Base-by-base conservation (phyloP, 2,797 vertebrate genomes). In the Pangasius larnaudii region DNA sequence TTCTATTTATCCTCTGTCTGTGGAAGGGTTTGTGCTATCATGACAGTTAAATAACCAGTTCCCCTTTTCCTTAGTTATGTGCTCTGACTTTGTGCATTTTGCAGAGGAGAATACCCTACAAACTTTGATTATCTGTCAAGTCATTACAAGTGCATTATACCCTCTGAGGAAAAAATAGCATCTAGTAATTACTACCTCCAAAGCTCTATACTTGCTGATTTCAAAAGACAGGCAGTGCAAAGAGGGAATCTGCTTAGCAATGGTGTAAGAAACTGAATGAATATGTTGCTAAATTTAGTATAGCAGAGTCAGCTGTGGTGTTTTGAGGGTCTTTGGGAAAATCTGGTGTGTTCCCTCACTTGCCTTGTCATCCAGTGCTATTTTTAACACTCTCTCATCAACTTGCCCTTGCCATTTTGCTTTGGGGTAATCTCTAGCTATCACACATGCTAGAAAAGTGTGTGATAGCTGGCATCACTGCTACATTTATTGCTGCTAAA, bases 91-190 rank as follows among this genome's bases (percentile, higher is more conserved):
- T 61, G 78, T 65, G 24, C 39, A 46, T 82, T 82, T n/a, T 49
- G 80, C 59, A 19, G 80, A 83, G 9, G 59, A 85, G 53, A 75
- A 75, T 71, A 72, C n/a, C 67, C 84, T 39, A 19, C 33, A 56
- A 71, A 72, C 67, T 72, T 39, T 72, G 51, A 85, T 58, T 56
- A 85, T 33, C 84, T 53, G 84, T 56, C 84, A 85, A 85, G 84
- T 72, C 84, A 72, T 85, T 85, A 85, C 33, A 39, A 72, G 27
- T 30, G 71, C 36, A 75, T 85, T 84, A 71, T 84, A 69, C 30
- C 83, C 65, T 27, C 67, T 13, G 46, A 13, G 49, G 83, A 56
- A 71, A 77, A 85, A 75, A 85, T 77, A 75, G 53, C 27, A 0
- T 46, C 51, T 59, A 10, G 69, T 75, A 85, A 85, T 85, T 85